Evolutionary conservation across 2,113 vertebrate genomes (phyloP).

Genomic region (Pionites leucogaster): DNA sequence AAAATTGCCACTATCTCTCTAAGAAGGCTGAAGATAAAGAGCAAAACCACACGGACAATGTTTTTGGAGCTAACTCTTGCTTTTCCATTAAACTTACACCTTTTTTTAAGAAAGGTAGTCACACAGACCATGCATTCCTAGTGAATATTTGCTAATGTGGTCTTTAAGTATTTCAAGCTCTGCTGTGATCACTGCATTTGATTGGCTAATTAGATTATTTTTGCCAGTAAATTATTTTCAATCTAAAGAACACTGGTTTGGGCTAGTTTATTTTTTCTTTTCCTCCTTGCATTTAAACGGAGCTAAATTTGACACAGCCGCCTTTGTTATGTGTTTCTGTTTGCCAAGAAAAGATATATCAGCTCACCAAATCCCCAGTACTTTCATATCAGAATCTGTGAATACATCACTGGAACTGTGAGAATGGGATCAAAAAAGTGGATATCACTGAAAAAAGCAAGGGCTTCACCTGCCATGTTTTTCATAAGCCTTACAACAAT

Average conservation of each 20-base stretch:
- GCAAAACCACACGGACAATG: neutral
- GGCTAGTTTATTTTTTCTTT: neutral
- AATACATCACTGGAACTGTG: neutral
- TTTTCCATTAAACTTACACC: neutral
- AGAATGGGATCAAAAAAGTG: neutral
- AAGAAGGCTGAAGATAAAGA: neutral
- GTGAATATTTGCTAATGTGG: neutral
- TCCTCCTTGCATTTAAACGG: neutral
- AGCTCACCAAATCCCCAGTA: neutral
- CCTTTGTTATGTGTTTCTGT: conserved; percentile 19
- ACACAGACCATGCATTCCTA: neutral
- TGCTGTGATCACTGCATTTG: neutral
- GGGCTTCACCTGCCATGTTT: neutral
- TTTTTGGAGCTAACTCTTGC: neutral
- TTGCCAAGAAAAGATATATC: conserved; percentile 13
- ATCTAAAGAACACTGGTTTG: neutral
- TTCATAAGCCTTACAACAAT: neutral
- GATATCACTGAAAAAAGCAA: neutral
- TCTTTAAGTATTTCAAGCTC: neutral
- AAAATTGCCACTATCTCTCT: neutral
- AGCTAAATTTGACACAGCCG: conserved; percentile 1
- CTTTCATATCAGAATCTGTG: conserved; percentile 5
- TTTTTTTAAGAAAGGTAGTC: neutral
- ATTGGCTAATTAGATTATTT: neutral
- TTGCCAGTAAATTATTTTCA: conserved; percentile 27